These are phyloP conservation scores for Drosophila macrothrix DNA, from an alignment of 2,888 invertebrate species.

Conservation along the genomic window DNA sequence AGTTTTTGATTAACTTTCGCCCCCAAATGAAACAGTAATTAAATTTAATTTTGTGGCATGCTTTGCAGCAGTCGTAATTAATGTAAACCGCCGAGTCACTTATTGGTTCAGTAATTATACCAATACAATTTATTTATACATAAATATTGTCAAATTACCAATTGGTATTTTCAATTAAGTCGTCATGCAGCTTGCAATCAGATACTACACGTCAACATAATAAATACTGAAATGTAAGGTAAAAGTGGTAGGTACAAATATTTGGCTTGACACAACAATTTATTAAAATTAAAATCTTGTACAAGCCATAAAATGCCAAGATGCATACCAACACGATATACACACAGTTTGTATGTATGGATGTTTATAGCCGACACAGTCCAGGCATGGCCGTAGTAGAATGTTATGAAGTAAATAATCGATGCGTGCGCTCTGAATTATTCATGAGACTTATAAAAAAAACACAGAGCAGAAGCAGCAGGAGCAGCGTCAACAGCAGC, in stretches of 20 bases:
- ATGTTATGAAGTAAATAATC: constrained; percentile 82
- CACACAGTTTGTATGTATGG: neutral
- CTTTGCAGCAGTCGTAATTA: constrained; percentile 65
- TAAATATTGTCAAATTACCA: constrained; percentile 25
- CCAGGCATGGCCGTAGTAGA: constrained; percentile 32
- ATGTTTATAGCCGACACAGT: neutral
- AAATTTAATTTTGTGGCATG: constrained; percentile 79
- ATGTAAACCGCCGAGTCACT: constrained; percentile 42
- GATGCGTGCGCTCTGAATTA: constrained; percentile 80
- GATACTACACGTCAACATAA: constrained; percentile 15
- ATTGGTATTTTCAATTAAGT: constrained; percentile 53
- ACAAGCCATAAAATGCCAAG: constrained; percentile 33
- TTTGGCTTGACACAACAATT: constrained; percentile 49
- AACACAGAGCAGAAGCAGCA: constrained; percentile 23
- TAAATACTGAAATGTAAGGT: constrained; percentile 27
- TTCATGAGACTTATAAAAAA: constrained; percentile 80
- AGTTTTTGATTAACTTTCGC: constrained; percentile 77
- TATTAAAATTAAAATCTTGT: constrained; percentile 70
- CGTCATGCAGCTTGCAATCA: constrained; percentile 36
- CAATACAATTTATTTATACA: neutral
- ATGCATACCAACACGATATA: constrained; percentile 13
- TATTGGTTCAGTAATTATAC: constrained; percentile 57
- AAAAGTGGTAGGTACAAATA: constrained; percentile 22
- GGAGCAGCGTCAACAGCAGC: constrained; percentile 14
- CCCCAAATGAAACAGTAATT: constrained; percentile 75